A percentile compares a stretch with the other conserved stretches of the same genome.
Conservation (phyloP, 2,888 invertebrate species). For the Pollenia griseotomentosa region DNA sequence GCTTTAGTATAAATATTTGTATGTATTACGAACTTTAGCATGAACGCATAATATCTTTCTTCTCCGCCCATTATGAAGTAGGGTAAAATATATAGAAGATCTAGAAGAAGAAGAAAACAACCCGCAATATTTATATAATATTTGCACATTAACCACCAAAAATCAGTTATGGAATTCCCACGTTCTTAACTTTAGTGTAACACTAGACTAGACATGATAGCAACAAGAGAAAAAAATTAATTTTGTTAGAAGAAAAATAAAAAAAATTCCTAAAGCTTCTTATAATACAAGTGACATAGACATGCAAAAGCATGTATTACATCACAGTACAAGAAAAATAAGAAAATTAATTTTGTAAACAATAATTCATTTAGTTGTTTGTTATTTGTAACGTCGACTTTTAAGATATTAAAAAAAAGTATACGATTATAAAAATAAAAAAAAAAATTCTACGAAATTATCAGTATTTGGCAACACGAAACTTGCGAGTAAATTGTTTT, state of each 20-base stretch:
- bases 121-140: conserved; percentile 51
- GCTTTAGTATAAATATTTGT: too few relatives aligned
- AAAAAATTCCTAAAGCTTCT: conserved; percentile 37
- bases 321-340: conserved; percentile 7
- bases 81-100: not conserved
- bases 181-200: conserved; percentile 68
- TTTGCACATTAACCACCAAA: conserved; percentile 58
- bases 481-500: conserved; percentile 1
- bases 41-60: too few relatives aligned
- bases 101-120: not conserved
- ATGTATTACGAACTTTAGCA: too few relatives aligned
- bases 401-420: conserved; percentile 29
- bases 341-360: not conserved
- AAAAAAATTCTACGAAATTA: conserved; percentile 4
- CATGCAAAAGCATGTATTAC: conserved; percentile 8
- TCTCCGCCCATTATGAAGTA: not conserved
- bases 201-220: conserved; percentile 60
- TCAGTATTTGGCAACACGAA: not conserved
- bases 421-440: not conserved
- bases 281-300: conserved; percentile 36
- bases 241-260: conserved; percentile 25
- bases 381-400: conserved; percentile 8
- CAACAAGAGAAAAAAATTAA: conserved; percentile 10
- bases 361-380: not conserved
- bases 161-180: conserved; percentile 64